Evolutionary conservation across 1,140 invertebrate genomes (phyloP), one percentile per base, ranked within the genome.

Genomic region (Thalassaphorura encarpata): DNA sequence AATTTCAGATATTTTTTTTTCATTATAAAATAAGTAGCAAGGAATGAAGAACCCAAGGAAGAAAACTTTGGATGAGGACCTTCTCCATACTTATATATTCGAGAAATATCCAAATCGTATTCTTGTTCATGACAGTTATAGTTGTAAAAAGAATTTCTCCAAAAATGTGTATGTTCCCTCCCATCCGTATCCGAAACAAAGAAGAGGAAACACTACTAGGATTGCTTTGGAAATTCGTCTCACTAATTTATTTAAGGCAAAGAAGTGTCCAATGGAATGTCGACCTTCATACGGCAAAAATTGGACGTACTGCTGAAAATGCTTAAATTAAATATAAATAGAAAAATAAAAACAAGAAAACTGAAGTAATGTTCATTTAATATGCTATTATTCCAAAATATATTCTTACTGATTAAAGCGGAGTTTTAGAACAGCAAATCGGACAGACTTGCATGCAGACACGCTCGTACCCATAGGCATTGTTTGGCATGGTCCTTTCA

Each of bases 71-170:
- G 56, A 58, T 26, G 51, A 58, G 24, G 11, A 41, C 0, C 8
- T 54, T 26, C 16, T 58, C 11, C 3, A 15, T 13, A 21, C n/a
- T 0, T 11, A 18, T 16, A 36, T 58, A 0, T 54, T 48, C 27
- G 13, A 4, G 15, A 0, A 15, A 0, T 33, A 40, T 23, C 8
- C 40, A n/a, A 28, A 28, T 1, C 5, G 43, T 16, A 26, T 58
- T 26, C n/a, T 58, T 13, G 5, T 21, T 3, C 56, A 58, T 42
- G 56, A 58, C 46, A 51, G 50, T 31, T 58, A 49, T 19, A 31
- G 8, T 24, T 58, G 56, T 24, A 4, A 8, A 18, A 42, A 11
- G 3, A 41, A 27, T 13, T 8, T n/a, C 6, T n/a, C n/a, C n/a
- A n/a, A n/a, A n/a, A n/a, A n/a, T n/a, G n/a, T n/a, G n/a, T 49